These are phyloP conservation scores for Cepphus grylle DNA, from an alignment of 2,113 vertebrate genomes.

Conservation along the genomic window DNA sequence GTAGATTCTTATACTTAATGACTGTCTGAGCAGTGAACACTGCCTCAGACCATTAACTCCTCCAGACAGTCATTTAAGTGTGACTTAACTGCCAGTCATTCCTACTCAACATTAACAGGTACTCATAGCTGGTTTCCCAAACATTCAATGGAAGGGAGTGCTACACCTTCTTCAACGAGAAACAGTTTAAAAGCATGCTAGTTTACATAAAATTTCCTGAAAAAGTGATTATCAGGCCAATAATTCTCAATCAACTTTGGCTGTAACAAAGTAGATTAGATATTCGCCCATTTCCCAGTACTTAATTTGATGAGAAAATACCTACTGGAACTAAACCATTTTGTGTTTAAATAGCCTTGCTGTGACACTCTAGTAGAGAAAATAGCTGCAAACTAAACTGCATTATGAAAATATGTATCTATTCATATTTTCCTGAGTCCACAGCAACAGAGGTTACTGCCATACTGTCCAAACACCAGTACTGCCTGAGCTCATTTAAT, in stretches of 20 bases:
- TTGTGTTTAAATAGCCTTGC: not conserved
- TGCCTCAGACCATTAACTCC: conserved; percentile 7
- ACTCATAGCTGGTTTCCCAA: not conserved
- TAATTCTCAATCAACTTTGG: not conserved
- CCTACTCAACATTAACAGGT: not conserved
- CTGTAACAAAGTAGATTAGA: not conserved
- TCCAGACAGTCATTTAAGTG: not conserved
- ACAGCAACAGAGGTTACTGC: not conserved
- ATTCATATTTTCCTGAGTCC: not conserved
- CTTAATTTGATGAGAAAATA: not conserved
- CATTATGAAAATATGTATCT: not conserved
- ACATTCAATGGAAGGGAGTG: not conserved
- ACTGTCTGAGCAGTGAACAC: not conserved
- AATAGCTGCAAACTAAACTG: not conserved
- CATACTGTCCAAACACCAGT: not conserved
- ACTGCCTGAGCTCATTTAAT: not conserved
- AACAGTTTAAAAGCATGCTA: not conserved
- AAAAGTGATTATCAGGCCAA: not conserved
- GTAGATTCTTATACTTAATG: conserved; percentile 12
- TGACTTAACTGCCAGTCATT: not conserved
- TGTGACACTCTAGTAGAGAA: not conserved
- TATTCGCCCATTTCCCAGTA: not conserved
- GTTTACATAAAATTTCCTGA: not conserved
- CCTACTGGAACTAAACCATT: not conserved
- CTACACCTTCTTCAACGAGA: not conserved